Percentiles rank a stretch among this genome's conserved stretches.
phyloP scores from a whole-genome alignment of 2,113 vertebrate species.

The Pseudorhombus dupliciocellatus region DNA sequence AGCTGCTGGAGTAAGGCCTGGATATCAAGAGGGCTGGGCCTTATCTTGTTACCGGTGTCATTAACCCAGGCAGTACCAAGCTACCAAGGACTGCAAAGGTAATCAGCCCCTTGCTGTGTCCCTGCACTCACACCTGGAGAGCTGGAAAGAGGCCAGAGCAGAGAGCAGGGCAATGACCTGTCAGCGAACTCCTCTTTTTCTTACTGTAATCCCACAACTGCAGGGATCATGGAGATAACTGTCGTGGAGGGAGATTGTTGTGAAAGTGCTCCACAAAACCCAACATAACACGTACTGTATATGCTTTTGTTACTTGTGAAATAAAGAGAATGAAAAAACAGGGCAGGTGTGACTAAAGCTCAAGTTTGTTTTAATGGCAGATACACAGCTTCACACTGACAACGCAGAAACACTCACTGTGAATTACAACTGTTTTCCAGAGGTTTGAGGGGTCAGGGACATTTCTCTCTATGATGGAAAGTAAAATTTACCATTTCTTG shows the following conservation, averaged over 20 bases:
- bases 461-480: too few species aligned
- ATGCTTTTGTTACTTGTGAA: not conserved
- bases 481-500: too few species aligned
- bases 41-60: slow-evolving; percentile 86
- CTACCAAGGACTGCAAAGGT: slow-evolving; percentile 86
- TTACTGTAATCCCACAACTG: not conserved
- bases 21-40: slow-evolving; percentile 66
- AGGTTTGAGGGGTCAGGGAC: too few species aligned
- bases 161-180: slow-evolving; percentile 59
- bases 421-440: not conserved
- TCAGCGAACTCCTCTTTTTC: slow-evolving; percentile 27
- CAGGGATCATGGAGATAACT: not conserved
- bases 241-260: not conserved
- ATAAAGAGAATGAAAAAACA: not conserved
- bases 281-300: not conserved
- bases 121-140: slow-evolving; percentile 71
- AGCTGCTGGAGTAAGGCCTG: slow-evolving; percentile 55
- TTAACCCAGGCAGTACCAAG: slow-evolving; percentile 92
- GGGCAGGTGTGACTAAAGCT: not conserved
- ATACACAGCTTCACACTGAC: not conserved
- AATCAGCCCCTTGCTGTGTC: slow-evolving; percentile 56
- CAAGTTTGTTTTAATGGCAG: not conserved
- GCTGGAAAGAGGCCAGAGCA: slow-evolving; percentile 65
- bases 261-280: not conserved
- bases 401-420: not conserved